Evolutionary conservation across 2,113 vertebrate species (phyloP).

Genomic region (Rhinolophus ferrumequinum): DNA sequence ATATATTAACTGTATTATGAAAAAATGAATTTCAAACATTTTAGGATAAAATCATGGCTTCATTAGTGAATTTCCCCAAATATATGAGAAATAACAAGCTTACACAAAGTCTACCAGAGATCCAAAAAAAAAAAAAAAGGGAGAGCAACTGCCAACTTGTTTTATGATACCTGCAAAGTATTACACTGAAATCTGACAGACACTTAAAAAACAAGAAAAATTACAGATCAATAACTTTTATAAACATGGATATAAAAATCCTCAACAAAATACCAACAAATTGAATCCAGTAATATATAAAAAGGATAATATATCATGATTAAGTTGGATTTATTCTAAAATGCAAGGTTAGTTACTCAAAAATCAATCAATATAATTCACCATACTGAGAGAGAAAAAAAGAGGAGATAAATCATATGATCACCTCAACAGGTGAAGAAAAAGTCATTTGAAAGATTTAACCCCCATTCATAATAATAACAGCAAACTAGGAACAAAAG

Average conservation of each 20-base stretch:
- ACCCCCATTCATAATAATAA: slow-evolving; percentile 16
- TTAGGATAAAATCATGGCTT: slow-evolving; percentile 10
- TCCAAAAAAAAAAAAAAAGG: not conserved
- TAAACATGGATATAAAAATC: slow-evolving; percentile 13
- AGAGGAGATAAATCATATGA: not conserved
- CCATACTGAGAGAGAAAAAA: not conserved
- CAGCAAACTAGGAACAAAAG: slow-evolving; percentile 41
- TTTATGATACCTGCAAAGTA: not conserved
- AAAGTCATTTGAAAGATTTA: slow-evolving; percentile 37
- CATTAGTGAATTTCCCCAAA: slow-evolving; percentile 18
- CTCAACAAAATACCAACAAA: slow-evolving; percentile 42
- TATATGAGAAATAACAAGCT: not conserved
- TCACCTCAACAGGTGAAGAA: slow-evolving; percentile 1
- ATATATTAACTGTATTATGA: not conserved
- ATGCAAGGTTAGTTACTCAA: not conserved
- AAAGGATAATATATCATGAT: not conserved
- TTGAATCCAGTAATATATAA: not conserved
- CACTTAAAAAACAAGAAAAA: slow-evolving; percentile 15
- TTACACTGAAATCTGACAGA: not conserved
- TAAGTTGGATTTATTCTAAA: slow-evolving; percentile 50
- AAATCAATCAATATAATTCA: slow-evolving; percentile 3
- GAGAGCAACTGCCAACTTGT: not conserved
- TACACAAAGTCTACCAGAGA: slow-evolving; percentile 19
- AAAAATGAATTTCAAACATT: slow-evolving; percentile 44
- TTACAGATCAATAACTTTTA: not conserved